Percentiles rank a stretch among this genome's conserved stretches.
phyloP scores from a whole-genome alignment of 2,797 vertebrate genomes.

The Danio albolineatus region DNA sequence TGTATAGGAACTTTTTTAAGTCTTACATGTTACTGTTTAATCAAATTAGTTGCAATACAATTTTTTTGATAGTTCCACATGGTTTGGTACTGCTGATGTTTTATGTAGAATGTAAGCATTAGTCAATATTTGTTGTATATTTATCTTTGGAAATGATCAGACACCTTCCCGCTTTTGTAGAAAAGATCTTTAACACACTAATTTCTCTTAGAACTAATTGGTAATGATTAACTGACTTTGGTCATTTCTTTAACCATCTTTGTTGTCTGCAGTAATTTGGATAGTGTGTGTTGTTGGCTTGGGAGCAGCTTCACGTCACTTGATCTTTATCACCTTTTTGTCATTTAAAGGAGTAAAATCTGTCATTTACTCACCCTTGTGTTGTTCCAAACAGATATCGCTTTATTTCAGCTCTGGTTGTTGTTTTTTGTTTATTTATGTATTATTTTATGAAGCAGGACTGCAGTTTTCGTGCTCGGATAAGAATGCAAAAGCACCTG shows the following conservation, averaged over 20 bases:
- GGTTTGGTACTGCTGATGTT: neutral
- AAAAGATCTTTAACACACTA: neutral
- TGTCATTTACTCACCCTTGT: neutral
- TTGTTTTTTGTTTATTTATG: too few relatives aligned
- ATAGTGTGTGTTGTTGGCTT: slow-evolving; percentile 50
- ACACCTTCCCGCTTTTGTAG: neutral
- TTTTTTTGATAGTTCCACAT: neutral
- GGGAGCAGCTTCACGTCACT: slow-evolving; percentile 14
- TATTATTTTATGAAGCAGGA: neutral
- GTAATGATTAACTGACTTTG: slow-evolving; percentile 7
- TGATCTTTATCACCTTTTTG: neutral
- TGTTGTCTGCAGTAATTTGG: slow-evolving; percentile 39
- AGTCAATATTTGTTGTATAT: slow-evolving; percentile 35
- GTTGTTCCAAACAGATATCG: neutral
- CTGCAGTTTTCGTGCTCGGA: neutral
- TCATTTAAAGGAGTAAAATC: neutral
- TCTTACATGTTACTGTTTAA: too few relatives aligned
- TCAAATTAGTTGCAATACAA: too few relatives aligned
- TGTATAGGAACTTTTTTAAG: too few relatives aligned
- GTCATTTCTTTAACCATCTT: slow-evolving; percentile 31
- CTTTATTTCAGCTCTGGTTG: neutral
- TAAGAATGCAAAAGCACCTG: neutral
- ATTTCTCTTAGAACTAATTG: slow-evolving; percentile 7
- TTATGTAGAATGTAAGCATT: neutral
- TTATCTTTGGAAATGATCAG: slow-evolving; percentile 4